Evolutionary conservation across 2,797 vertebrate genomes (phyloP).

Genomic region (Bovichtus diacanthus): DNA sequence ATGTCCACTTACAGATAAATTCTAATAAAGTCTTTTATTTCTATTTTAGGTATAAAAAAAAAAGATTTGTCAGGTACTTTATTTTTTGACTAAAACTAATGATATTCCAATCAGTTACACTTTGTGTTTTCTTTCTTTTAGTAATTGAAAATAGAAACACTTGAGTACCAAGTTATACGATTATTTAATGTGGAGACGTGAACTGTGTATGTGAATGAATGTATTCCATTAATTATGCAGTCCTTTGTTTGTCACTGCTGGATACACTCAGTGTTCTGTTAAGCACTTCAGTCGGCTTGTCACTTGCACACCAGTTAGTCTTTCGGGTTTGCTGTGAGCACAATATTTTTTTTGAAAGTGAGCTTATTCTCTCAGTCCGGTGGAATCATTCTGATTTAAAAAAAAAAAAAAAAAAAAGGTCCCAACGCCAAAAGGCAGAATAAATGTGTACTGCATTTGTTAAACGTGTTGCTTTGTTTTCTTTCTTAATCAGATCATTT

Average conservation of each 20-base stretch:
- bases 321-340: conserved; percentile 9
- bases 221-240: neutral
- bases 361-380: neutral
- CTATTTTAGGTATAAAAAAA: no score
- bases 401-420: no score
- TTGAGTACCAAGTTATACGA: neutral
- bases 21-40: no score
- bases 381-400: neutral
- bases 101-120: neutral
- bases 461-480: neutral
- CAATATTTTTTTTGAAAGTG: neutral
- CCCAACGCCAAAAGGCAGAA: neutral
- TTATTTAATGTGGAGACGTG: neutral
- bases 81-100: neutral
- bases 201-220: neutral
- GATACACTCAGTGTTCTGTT: neutral
- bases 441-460: neutral
- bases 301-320: neutral
- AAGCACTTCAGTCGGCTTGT: neutral
- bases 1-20: neutral
- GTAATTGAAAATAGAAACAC: neutral
- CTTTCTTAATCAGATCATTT: neutral
- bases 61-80: neutral
- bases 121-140: neutral
- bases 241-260: neutral